phyloP scores from a whole-genome alignment of 2,113 vertebrate genomes.

The Oreamnos americanus region DNA sequence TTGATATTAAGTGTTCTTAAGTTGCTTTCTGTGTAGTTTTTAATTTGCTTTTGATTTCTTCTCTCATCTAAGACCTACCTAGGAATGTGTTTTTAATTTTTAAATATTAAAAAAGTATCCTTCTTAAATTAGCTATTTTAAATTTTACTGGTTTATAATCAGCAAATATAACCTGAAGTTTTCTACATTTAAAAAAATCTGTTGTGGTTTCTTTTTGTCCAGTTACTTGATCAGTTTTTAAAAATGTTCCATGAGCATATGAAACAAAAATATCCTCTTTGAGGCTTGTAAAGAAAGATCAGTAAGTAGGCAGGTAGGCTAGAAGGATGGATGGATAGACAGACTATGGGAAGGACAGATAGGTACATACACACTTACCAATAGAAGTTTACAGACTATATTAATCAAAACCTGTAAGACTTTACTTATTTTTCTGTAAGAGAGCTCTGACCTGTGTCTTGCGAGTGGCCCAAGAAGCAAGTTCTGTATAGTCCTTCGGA shows the following conservation, averaged over 20 bases:
- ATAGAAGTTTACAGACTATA: background rate
- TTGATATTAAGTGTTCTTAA: background rate
- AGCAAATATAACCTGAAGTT: background rate
- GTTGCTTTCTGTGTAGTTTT: background rate
- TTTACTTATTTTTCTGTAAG: background rate
- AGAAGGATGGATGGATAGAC: background rate
- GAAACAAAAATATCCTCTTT: background rate
- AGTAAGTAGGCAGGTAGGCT: background rate
- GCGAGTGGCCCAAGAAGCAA: background rate
- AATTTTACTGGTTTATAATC: background rate
- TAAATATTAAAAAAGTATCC: background rate
- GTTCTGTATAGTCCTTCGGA: background rate
- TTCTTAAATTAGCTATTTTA: background rate
- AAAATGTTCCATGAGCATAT: background rate
- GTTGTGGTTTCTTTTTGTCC: background rate
- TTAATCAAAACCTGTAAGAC: background rate
- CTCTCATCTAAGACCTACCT: background rate
- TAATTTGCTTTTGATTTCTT: background rate
- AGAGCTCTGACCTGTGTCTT: background rate
- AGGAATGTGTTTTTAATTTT: background rate
- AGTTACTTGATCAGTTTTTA: background rate
- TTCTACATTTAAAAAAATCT: background rate
- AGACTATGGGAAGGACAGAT: background rate
- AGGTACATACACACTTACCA: fast-evolving
- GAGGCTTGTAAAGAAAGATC: background rate